These are phyloP conservation scores for Trichogramma evanescens DNA, from an alignment of 2,888 invertebrate genomes.

Conservation along the genomic window DNA sequence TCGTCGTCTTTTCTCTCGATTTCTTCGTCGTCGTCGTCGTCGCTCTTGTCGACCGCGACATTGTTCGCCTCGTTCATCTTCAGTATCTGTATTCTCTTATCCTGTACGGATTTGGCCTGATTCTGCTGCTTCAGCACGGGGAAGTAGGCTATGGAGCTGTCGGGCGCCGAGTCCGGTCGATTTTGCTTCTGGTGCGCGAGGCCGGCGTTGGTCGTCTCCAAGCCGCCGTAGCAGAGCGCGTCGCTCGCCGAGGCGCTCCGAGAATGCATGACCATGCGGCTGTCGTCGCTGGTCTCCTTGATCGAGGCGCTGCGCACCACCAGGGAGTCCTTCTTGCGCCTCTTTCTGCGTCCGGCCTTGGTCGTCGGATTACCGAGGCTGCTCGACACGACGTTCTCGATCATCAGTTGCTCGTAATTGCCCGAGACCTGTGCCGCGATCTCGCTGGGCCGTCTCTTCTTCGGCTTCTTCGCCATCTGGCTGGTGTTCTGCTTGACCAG, in stretches of 20 bases:
- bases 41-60: not conserved
- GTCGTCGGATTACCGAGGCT: conserved; percentile 40
- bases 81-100: conserved; percentile 18
- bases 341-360: conserved; percentile 47
- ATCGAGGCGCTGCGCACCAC: conserved; percentile 9
- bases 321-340: conserved; percentile 44
- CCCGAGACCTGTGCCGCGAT: conserved; percentile 49
- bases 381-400: conserved; percentile 47
- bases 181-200: conserved; percentile 10
- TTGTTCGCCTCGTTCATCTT: conserved; percentile 5
- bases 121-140: conserved; percentile 8
- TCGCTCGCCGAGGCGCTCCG: conserved; percentile 35
- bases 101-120: not conserved
- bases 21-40: not conserved
- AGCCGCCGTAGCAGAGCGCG: conserved; percentile 19
- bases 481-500: conserved; percentile 21
- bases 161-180: conserved; percentile 33
- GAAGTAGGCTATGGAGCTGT: conserved; percentile 26
- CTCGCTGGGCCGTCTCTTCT: conserved; percentile 66
- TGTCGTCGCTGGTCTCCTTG: conserved; percentile 9
- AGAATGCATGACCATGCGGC: conserved; percentile 18
- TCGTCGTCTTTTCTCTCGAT: not conserved
- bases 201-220: conserved; percentile 10
- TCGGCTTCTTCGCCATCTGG: conserved; percentile 48
- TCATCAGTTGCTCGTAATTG: conserved; percentile 55